Evolutionary conservation across 2,113 vertebrate species (phyloP).

Genomic region (Muscicapa adusta): DNA sequence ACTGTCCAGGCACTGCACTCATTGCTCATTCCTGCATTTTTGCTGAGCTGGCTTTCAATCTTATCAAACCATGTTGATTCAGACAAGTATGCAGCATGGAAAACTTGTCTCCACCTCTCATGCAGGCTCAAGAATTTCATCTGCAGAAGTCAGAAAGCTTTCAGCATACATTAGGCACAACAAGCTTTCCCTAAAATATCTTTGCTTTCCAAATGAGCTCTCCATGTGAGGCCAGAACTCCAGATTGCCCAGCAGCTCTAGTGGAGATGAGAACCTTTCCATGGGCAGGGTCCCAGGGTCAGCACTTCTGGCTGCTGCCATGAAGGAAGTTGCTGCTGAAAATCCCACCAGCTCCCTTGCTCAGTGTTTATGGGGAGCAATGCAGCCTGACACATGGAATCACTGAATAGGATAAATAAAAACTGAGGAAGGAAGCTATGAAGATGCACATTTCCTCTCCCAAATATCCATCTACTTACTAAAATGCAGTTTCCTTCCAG

Average conservation of each 20-base stretch:
- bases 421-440: conserved; percentile 15
- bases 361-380: background rate
- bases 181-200: background rate
- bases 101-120: background rate
- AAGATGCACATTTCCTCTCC: background rate
- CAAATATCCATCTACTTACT: background rate
- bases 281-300: background rate
- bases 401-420: background rate
- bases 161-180: background rate
- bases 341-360: background rate
- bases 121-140: background rate
- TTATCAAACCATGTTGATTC: background rate
- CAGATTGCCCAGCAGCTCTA: background rate
- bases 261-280: background rate
- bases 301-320: background rate
- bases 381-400: background rate
- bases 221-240: background rate
- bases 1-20: background rate
- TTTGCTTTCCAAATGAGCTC: background rate
- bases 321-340: background rate
- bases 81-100: background rate
- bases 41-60: background rate
- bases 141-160: background rate
- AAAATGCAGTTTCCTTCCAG: background rate
- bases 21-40: background rate